These are phyloP conservation scores for Leuctra nigra DNA, from an alignment of 2,888 invertebrate genomes.

Conservation along the genomic window DNA sequence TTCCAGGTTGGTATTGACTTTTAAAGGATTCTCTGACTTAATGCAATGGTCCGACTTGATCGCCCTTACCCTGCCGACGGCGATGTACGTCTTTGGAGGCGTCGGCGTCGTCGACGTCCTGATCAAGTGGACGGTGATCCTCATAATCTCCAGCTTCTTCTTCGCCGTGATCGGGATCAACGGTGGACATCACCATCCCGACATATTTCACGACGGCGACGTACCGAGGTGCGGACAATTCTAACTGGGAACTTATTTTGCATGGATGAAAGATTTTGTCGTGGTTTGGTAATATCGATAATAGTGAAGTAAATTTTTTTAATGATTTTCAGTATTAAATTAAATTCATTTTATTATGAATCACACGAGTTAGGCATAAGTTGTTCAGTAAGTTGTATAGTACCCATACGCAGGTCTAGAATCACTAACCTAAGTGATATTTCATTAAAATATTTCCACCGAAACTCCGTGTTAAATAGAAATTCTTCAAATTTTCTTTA, in stretches of 20 bases:
- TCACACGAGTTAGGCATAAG: not conserved
- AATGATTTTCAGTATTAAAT: too few relatives aligned
- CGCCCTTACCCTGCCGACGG: constrained; percentile 25
- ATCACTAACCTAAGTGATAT: too few relatives aligned
- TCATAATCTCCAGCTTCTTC: constrained; percentile 49
- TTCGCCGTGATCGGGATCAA: constrained; percentile 60
- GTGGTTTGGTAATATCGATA: too few relatives aligned
- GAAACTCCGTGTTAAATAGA: too few relatives aligned
- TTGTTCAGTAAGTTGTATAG: not conserved
- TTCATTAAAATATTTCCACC: too few relatives aligned
- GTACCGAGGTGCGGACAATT: constrained; percentile 46
- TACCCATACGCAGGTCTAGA: too few relatives aligned
- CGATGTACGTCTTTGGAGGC: constrained; percentile 26
- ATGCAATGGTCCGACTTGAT: constrained; percentile 26
- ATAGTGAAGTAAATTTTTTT: too few relatives aligned
- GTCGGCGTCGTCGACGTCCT: constrained; percentile 37
- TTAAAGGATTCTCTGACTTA: not conserved
- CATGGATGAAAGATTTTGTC: too few relatives aligned
- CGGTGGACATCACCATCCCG: constrained; percentile 74
- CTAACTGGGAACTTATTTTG: not conserved
- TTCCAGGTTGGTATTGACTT: not conserved
- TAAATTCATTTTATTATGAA: not conserved
- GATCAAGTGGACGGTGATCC: constrained; percentile 49
- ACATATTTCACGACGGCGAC: constrained; percentile 74
- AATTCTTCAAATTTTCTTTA: too few relatives aligned